These are phyloP conservation scores for Mystacides longicornis DNA, from an alignment of 2,888 invertebrate genomes.

Conservation along the genomic window DNA sequence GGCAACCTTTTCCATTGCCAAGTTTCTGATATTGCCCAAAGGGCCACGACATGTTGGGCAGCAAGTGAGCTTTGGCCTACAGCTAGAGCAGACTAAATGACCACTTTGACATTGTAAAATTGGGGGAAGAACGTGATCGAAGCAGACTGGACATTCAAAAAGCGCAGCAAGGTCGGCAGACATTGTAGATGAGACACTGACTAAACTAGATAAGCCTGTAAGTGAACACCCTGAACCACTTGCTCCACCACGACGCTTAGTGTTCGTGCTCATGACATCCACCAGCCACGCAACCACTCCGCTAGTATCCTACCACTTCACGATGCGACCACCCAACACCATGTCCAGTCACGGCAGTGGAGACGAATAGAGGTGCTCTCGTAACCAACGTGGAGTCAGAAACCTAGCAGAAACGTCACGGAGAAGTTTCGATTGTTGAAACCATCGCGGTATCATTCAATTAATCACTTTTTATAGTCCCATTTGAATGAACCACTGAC, in stretches of 20 bases:
- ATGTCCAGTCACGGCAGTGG: too few relatives aligned
- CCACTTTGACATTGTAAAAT: slow-evolving; percentile 98
- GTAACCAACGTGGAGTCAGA: too few relatives aligned
- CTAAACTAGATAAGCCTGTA: slow-evolving; percentile 16
- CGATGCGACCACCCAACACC: neutral
- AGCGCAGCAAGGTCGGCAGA: slow-evolving; percentile 84
- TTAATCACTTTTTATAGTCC: too few relatives aligned
- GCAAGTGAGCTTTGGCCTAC: slow-evolving; percentile 92
- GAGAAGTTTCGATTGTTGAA: too few relatives aligned
- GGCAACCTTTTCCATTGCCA: slow-evolving; percentile 99
- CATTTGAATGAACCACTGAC: neutral
- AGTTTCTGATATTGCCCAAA: slow-evolving; percentile 91
- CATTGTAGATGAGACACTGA: slow-evolving; percentile 48
- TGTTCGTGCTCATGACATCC: slow-evolving; percentile 45
- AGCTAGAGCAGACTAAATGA: slow-evolving; percentile 95
- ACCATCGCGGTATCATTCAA: too few relatives aligned
- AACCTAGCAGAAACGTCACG: too few relatives aligned
- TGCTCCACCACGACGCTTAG: slow-evolving; percentile 46
- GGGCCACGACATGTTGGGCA: slow-evolving; percentile 98
- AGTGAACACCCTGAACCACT: slow-evolving; percentile 48
- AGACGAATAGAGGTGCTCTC: too few relatives aligned
- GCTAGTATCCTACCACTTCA: neutral
- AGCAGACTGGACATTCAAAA: slow-evolving; percentile 96
- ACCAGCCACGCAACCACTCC: neutral
- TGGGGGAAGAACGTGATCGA: slow-evolving; percentile 98